A percentile compares a stretch with the other conserved stretches of the same genome.
phyloP scores from a whole-genome alignment of 23 tunicate species.

The Botrylloides violaceus region DNA sequence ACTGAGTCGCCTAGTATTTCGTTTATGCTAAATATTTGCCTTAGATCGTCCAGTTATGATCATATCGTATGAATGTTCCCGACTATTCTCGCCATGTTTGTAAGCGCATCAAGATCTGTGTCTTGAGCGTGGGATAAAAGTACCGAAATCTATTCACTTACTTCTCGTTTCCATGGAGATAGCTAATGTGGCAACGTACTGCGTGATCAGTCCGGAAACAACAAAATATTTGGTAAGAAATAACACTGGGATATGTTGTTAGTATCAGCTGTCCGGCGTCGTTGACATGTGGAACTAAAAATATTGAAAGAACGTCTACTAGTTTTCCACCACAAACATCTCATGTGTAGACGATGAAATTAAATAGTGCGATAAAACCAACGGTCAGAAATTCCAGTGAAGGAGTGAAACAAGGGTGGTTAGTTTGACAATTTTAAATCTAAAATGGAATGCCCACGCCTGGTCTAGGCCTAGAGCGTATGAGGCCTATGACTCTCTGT shows the following conservation, averaged over 20 bases:
- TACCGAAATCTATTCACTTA: not conserved
- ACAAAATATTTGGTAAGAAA: not conserved
- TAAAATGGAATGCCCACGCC: no score
- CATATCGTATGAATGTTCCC: not conserved
- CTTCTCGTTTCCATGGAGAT: not conserved
- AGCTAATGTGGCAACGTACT: not conserved
- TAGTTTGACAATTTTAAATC: no score
- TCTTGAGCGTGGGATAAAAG: constrained; percentile 1
- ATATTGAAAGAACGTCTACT: not conserved
- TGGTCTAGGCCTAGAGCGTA: no score
- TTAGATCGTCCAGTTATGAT: not conserved
- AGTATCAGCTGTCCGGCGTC: not conserved
- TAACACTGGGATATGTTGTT: not conserved
- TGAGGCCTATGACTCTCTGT: no score
- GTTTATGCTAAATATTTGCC: not conserved
- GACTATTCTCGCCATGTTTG: not conserved
- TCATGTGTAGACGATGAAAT: not conserved
- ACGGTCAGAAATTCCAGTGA: no score
- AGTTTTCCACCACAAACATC: not conserved
- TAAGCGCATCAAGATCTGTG: not conserved
- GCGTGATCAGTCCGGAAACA: not conserved
- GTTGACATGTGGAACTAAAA: not conserved
- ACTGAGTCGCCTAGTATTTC: not conserved
- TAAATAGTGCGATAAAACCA: no score
- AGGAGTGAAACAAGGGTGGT: no score